Percentiles rank a stretch among this genome's conserved stretches.
Evolutionary conservation across 2,888 invertebrate genomes (phyloP).

Genomic region (Phengaris alcon): DNA sequence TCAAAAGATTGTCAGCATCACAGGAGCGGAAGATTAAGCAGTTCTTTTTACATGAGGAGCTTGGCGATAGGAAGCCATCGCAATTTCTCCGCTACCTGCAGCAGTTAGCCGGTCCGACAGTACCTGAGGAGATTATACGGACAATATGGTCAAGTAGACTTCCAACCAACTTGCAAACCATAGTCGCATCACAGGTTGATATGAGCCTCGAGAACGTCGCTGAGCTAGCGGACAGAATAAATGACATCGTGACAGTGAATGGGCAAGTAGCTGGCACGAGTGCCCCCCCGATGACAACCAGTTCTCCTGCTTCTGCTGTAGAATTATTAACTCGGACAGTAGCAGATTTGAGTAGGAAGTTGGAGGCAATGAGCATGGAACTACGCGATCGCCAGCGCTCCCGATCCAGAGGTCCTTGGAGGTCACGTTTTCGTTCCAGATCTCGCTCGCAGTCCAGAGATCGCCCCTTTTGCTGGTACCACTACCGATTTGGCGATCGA

Average conservation of each 20-base stretch:
- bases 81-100: not conserved
- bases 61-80: not conserved
- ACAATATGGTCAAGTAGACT: not conserved
- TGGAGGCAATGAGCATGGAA: not conserved
- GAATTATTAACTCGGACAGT: too few species aligned
- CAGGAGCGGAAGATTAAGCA: too few species aligned
- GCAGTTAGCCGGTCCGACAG: not conserved
- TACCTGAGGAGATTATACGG: not conserved
- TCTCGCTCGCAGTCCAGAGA: too few species aligned
- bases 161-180: not conserved
- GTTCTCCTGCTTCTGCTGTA: too few species aligned
- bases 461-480: too few species aligned
- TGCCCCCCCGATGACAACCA: too few species aligned
- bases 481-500: too few species aligned
- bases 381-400: not conserved
- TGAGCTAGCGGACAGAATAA: too few species aligned
- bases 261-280: too few species aligned
- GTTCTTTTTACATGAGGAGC: too few species aligned
- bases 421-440: not conserved
- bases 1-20: too few species aligned
- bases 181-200: not conserved
- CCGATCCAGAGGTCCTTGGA: not conserved
- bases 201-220: not conserved
- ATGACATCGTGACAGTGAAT: too few species aligned
- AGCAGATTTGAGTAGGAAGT: not conserved